Percentiles rank a stretch among this genome's conserved stretches.
Evolutionary conservation across 2,797 vertebrate species (phyloP).

Genomic region (Perodicticus potto): DNA sequence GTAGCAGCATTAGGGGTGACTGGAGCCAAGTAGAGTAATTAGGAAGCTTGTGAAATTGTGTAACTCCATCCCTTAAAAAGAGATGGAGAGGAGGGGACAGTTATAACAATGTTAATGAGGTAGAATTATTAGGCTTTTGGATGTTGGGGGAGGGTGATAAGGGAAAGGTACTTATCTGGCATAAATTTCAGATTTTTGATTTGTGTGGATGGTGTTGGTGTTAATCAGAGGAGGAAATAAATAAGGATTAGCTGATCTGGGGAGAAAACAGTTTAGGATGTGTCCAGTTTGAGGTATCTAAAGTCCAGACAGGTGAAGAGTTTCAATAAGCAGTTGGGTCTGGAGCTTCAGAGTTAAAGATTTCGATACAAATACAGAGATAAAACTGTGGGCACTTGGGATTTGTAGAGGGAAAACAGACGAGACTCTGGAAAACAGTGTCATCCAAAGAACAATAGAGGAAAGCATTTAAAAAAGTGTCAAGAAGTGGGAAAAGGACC

Average conservation of each 20-base stretch:
- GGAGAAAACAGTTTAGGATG: background rate
- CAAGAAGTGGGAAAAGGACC: background rate
- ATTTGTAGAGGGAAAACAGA: background rate
- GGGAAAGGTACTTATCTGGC: background rate
- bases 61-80: background rate
- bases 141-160: background rate
- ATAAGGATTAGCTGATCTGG: background rate
- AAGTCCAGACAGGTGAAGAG: background rate
- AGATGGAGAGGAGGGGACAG: background rate
- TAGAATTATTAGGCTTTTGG: slow-evolving; percentile 18
- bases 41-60: background rate
- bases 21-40: background rate
- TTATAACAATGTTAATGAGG: background rate
- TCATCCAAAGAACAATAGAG: background rate
- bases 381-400: background rate
- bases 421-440: background rate
- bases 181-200: slow-evolving; percentile 47
- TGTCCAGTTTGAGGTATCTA: background rate
- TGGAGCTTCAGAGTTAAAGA: background rate
- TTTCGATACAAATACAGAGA: background rate
- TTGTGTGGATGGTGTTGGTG: background rate
- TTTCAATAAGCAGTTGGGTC: slow-evolving; percentile 6
- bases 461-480: slow-evolving; percentile 7
- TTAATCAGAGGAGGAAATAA: background rate
- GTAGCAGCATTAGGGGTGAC: background rate